Evolutionary conservation across 2,113 vertebrate genomes (phyloP), one percentile per base, ranked within the genome.

Genomic region (Gulo gulo): DNA sequence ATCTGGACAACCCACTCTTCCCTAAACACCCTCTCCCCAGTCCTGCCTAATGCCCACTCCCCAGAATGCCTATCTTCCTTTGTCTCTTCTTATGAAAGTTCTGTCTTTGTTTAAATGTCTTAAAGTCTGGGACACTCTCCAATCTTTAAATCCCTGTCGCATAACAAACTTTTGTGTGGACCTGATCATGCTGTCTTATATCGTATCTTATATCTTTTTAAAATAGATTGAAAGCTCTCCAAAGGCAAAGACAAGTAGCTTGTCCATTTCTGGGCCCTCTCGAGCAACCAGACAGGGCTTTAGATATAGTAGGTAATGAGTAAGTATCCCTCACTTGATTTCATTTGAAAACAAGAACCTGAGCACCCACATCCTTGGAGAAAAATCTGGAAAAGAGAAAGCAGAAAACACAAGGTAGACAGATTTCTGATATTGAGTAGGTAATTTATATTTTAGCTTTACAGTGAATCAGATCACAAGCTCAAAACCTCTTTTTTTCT

Each of bases 281-380:
- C 36, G 14, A 93, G 81, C n/a, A 85, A 79, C 11, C 13, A 45
- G 47, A 50, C 7, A 57, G 63, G 18, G 26, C 26, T 95, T 94
- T 93, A 82, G 50, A 83, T 11, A 42, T 89, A 55, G 6, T 63
- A 42, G 29, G 24, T 96, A 87, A 73, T 34, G 9, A 69, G 18
- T 82, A 90, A 80, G 52, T 59, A 39, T 76, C 83, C 73, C 20
- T 88, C 45, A 79, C 92, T 94, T 88, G 8, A 81, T 91, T 83
- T 95, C 39, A 94, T 61, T 89, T 88, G 36, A 90, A 97, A 91
- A 90, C 3, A 81, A 87, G 55, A 96, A 74, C 6, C 71, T 86
- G 39, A n/a, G 2, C 4, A 73, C 20, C 14, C 21, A 52, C 0
- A 82, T 86, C n/a, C 21, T 39, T 67, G 7, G 42, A 82, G 20